These are phyloP conservation scores for Conchocele bisecta DNA, from an alignment of 2,888 invertebrate species.

Conservation along the genomic window DNA sequence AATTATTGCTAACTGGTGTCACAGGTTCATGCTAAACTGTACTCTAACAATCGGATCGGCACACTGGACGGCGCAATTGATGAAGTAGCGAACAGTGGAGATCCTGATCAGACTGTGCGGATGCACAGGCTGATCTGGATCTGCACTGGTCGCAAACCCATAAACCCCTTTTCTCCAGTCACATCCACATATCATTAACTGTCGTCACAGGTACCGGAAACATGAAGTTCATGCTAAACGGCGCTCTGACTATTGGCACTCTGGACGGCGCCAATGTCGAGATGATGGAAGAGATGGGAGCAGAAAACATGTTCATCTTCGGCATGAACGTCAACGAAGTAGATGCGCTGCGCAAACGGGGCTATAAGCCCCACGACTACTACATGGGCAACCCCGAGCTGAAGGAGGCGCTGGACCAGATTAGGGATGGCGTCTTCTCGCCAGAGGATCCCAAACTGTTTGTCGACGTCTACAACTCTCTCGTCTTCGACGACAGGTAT, in stretches of 20 bases:
- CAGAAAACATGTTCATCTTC: conserved; percentile 98
- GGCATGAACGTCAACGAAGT: conserved; percentile 84
- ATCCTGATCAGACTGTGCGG: no score
- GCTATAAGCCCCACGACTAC: conserved; percentile 96
- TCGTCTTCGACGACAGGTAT: conserved; percentile 93
- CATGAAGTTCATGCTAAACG: conserved; percentile 99
- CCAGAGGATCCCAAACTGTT: conserved; percentile 95
- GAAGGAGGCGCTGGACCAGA: conserved; percentile 97
- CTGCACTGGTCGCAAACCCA: no score
- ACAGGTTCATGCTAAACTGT: no score
- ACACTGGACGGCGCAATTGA: neutral
- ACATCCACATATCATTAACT: no score
- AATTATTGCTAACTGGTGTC: no score
- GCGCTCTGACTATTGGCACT: conserved; percentile 99
- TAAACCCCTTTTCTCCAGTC: no score
- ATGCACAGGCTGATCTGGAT: no score
- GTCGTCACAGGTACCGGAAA: conserved; percentile 96
- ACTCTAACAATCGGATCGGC: no score
- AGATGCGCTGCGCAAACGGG: conserved; percentile 84
- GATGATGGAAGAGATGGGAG: conserved; percentile 96
- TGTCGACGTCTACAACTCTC: conserved; percentile 93
- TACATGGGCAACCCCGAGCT: conserved; percentile 95
- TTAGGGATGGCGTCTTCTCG: conserved; percentile 94
- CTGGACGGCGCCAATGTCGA: conserved; percentile 99
- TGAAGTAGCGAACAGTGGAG: no score